A percentile compares a stretch with the other conserved stretches of the same genome.
Conservation (phyloP, 1,140 invertebrate genomes). For the Triops cancriformis region DNA sequence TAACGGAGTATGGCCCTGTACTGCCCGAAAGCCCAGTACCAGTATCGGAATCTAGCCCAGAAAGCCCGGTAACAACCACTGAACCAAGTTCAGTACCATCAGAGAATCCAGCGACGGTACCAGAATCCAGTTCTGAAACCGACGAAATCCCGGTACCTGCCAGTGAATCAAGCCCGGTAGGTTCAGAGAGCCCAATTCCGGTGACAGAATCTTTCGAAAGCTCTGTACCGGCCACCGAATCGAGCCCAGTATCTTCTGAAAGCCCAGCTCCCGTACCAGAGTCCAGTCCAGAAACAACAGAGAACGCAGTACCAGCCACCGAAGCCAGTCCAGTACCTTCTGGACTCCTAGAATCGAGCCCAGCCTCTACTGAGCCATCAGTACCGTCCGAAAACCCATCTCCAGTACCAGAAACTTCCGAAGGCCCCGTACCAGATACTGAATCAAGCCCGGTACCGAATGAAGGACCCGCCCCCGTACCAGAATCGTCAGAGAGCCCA, state of each 20-base stretch:
- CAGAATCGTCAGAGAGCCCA: background rate
- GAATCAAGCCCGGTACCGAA: background rate
- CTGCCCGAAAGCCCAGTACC: too few relatives aligned
- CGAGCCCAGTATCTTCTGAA: background rate
- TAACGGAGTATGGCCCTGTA: too few relatives aligned
- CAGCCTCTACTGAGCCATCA: background rate
- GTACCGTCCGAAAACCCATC: background rate
- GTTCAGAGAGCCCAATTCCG: background rate
- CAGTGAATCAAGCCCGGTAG: background rate
- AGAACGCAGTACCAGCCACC: background rate
- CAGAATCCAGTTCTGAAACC: too few relatives aligned
- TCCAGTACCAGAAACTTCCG: background rate
- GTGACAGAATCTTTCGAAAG: background rate
- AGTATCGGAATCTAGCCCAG: too few relatives aligned
- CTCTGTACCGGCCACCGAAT: background rate
- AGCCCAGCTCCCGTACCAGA: background rate
- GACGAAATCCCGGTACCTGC: too few relatives aligned
- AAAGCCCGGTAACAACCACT: too few relatives aligned
- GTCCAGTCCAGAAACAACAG: background rate
- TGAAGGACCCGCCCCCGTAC: background rate
- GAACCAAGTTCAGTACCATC: too few relatives aligned
- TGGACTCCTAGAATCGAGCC: too few relatives aligned
- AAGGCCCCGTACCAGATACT: background rate
- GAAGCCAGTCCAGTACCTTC: slow-evolving; percentile 2
- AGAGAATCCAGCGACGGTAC: too few relatives aligned